Base-by-base conservation (phyloP, 2,797 vertebrate genomes). In the Macroramphosus scolopax region DNA sequence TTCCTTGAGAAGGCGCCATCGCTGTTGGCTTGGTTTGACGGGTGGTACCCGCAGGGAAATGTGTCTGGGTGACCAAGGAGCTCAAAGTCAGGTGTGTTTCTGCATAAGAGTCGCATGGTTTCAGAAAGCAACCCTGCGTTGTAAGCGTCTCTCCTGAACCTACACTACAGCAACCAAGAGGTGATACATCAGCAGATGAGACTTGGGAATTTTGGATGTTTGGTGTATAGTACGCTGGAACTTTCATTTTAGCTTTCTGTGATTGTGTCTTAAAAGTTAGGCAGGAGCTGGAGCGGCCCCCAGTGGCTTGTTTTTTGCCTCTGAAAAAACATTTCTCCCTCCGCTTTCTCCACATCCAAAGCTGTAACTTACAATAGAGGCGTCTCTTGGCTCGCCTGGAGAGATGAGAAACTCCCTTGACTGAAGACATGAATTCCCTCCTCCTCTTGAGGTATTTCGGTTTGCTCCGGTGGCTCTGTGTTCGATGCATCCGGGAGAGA, bases 301-400 rank as follows among this genome's bases (percentile, higher is more conserved):
- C 17, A 11, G n/a, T 25, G 2, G 13, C 20, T n/a, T 8, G 39
- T 32, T 45, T 61, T 42, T 45, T 77, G 10, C 25, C 14, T 38
- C 43, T 64, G 17, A 73, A 61, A 30, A 8, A 22, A 16, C 40
- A 61, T 29, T 48, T 75, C 22, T 70, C 55, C 24, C 53, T 68
- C 33, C 47, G 26, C 61, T 70, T 79, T 56, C 78, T 78, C 86
- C 85, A 84, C 70, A 77, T 69, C 78, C 81, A 87, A 2, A 86
- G 55, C 62, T 77, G 73, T 14, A 79, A 50, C 36, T 77, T 82
- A 49, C 10, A 78, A 41, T 31, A 59, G 17, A 73, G 35, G n/a
- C 69, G 79, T 40, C 68, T 79, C 57, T 76, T 83, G 22, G 54
- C 51, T 41, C 59, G 64, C 26, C 58, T 54, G 34, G 60, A 67